These are phyloP conservation scores for Microctenopoma steveboyesi DNA, from an alignment of 2,797 vertebrate species.

Conservation along the genomic window DNA sequence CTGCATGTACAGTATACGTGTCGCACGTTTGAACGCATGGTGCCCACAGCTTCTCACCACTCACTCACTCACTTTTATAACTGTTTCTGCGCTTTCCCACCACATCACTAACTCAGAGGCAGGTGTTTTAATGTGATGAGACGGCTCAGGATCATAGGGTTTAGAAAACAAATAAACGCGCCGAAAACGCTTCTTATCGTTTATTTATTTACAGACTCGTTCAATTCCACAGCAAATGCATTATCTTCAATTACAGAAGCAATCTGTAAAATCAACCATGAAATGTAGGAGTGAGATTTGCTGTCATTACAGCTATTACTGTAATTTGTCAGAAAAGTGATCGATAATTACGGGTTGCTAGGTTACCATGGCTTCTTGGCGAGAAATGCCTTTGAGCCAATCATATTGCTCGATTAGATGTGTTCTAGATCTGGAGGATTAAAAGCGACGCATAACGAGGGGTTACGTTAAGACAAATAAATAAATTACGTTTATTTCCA, in stretches of 20 bases:
- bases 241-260: not conserved
- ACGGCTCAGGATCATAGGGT: not conserved
- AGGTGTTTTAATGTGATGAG: not conserved
- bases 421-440: not conserved
- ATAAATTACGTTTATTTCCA: not conserved
- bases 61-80: not conserved
- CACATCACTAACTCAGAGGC: not conserved
- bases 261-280: not conserved
- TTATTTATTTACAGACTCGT: not conserved
- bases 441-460: not conserved
- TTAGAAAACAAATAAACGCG: not conserved
- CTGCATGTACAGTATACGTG: not conserved
- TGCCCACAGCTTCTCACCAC: not conserved
- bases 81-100: not conserved
- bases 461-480: not conserved
- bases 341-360: not conserved
- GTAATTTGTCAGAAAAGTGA: not conserved
- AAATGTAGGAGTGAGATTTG: not conserved
- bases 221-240: rapidly evolving
- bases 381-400: constrained; percentile 15
- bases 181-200: not conserved
- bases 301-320: rapidly evolving
- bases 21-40: constrained; percentile 1
- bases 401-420: not conserved
- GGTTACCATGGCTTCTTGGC: not conserved